phyloP scores from a whole-genome alignment of 2,113 vertebrate genomes.

The Crotalus viridis region DNA sequence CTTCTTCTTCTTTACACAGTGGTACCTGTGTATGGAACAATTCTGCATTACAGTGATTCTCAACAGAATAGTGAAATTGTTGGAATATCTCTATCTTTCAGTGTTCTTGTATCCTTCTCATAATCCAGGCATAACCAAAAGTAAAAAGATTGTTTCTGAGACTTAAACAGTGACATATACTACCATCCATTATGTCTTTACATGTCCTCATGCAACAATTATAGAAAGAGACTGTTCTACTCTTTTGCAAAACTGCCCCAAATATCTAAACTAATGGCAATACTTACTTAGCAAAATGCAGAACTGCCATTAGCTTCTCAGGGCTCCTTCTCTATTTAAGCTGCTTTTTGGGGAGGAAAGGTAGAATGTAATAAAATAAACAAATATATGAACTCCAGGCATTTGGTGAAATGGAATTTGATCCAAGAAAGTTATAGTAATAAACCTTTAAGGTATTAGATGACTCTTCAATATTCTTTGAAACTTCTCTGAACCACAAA shows the following conservation, averaged over 20 bases:
- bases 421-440: background rate
- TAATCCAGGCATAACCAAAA: background rate
- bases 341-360: background rate
- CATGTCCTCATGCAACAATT: background rate
- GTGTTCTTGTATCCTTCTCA: too few relatives aligned
- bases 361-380: background rate
- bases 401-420: background rate
- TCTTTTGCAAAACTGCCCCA: background rate
- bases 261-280: background rate
- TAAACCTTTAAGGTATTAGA: background rate
- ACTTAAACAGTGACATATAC: background rate
- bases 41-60: background rate
- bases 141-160: background rate
- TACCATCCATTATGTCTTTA: background rate
- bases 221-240: background rate
- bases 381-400: background rate
- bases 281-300: background rate
- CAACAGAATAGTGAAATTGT: background rate
- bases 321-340: background rate
- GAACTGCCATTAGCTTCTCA: background rate
- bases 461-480: background rate
- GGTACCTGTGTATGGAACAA: background rate
- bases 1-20: background rate
- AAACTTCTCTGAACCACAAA: background rate
- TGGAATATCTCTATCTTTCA: too few relatives aligned